Evolutionary conservation across 2,888 invertebrate species (phyloP).

Genomic region (Clunio marinus): DNA sequence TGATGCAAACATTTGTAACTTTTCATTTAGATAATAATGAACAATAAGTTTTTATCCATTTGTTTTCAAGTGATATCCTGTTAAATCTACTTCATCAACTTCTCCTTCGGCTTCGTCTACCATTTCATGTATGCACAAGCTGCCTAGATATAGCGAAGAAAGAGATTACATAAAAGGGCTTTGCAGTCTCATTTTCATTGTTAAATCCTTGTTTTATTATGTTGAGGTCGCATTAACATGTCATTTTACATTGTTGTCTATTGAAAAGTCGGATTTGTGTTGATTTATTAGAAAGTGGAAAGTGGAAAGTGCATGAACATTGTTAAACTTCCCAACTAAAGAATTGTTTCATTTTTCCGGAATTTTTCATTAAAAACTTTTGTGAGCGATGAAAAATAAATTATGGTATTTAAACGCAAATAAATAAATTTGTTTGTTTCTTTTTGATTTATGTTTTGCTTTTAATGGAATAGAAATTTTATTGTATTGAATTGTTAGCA

Average conservation of each 20-base stretch:
- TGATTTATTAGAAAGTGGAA: slow-evolving; percentile 1
- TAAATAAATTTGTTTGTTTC: too few relatives aligned
- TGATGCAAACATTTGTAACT: background rate
- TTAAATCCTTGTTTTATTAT: background rate
- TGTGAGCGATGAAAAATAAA: too few relatives aligned
- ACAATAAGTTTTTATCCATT: background rate
- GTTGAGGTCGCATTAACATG: background rate
- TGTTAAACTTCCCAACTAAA: too few relatives aligned
- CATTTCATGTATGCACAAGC: background rate
- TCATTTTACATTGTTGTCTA: background rate
- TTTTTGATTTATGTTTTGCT: too few relatives aligned
- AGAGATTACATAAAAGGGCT: background rate
- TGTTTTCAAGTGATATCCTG: too few relatives aligned
- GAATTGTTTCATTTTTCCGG: too few relatives aligned
- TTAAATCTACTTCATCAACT: background rate
- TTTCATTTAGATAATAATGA: background rate
- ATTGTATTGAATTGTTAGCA: too few relatives aligned
- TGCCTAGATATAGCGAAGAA: background rate
- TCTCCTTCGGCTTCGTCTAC: background rate
- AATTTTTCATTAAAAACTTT: too few relatives aligned
- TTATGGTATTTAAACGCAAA: too few relatives aligned
- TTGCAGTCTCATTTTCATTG: background rate
- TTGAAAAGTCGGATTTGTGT: background rate
- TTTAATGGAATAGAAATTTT: too few relatives aligned
- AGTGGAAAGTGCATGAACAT: too few relatives aligned